A percentile compares a stretch with the other conserved stretches of the same genome.
Conservation (phyloP, 2,113 vertebrate genomes). For the Stomatorhinus ivindoensis region DNA sequence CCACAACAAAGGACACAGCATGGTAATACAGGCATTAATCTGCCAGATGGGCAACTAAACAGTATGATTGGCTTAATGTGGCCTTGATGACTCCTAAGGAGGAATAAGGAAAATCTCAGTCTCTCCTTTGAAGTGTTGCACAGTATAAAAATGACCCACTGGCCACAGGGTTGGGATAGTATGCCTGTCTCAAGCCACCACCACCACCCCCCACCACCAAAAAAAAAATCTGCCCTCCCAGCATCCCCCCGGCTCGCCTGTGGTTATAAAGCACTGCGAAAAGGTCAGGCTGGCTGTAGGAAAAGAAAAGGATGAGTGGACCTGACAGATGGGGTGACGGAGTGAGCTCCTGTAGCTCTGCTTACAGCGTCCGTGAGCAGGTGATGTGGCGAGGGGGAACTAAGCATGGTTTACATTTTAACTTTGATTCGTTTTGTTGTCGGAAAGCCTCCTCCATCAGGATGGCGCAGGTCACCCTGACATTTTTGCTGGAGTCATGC, state of each 20-base stretch:
- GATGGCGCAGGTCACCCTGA: background rate
- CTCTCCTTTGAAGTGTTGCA: background rate
- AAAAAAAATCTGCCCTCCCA: background rate
- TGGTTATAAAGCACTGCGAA: conserved; percentile 12
- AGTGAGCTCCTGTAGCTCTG: background rate
- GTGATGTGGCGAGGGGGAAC: background rate
- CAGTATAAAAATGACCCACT: background rate
- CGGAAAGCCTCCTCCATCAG: background rate
- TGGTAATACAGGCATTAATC: background rate
- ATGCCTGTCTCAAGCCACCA: background rate
- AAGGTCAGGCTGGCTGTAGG: conserved; percentile 34
- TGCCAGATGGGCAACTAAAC: background rate
- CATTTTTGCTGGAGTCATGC: background rate
- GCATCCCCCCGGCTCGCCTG: background rate
- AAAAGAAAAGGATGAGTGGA: conserved; percentile 8
- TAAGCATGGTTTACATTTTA: background rate
- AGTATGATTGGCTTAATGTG: background rate
- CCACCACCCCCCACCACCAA: background rate
- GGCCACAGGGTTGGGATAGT: background rate
- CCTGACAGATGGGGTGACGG: conserved; percentile 1
- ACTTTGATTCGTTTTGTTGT: background rate
- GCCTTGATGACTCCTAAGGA: background rate
- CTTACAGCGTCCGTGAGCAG: background rate
- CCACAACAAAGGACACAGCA: background rate
- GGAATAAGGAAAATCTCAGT: background rate